These are phyloP conservation scores for Linnaemya tessellans DNA, from an alignment of 2,888 invertebrate species.

Conservation along the genomic window DNA sequence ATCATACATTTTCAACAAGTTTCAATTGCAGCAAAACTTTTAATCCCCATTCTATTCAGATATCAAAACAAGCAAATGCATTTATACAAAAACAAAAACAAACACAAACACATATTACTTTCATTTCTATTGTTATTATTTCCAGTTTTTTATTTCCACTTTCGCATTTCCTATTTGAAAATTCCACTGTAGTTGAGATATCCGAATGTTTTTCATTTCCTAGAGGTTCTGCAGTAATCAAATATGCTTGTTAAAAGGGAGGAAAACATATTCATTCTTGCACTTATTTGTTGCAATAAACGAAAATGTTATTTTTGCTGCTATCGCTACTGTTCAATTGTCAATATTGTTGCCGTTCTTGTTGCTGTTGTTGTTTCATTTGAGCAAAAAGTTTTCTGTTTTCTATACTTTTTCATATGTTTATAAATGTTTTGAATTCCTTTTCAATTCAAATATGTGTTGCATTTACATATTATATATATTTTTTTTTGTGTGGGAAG, in stretches of 20 bases:
- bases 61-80: background rate
- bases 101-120: constrained; percentile 15
- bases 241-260: constrained; percentile 9
- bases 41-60: background rate
- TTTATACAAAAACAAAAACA: background rate
- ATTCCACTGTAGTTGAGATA: constrained; percentile 22
- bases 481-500: constrained; percentile 22
- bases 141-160: constrained; percentile 29
- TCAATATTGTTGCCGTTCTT: constrained; percentile 7
- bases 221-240: constrained; percentile 11
- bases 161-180: constrained; percentile 41
- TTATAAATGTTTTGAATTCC: constrained; percentile 25
- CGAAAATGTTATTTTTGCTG: constrained; percentile 1
- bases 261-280: constrained; percentile 12
- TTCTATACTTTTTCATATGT: constrained; percentile 17
- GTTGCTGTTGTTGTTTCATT: constrained; percentile 8
- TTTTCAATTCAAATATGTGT: constrained; percentile 5
- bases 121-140: constrained; percentile 41
- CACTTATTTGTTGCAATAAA: constrained; percentile 35
- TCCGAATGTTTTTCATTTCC: constrained; percentile 48
- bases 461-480: too few species aligned
- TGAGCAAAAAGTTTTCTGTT: background rate
- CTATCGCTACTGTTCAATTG: constrained; percentile 20
- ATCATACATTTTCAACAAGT: constrained; percentile 3
- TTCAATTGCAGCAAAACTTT: constrained; percentile 4